Evolutionary conservation across 2,888 invertebrate species (phyloP).

Genomic region (Tetranychus truncatus): DNA sequence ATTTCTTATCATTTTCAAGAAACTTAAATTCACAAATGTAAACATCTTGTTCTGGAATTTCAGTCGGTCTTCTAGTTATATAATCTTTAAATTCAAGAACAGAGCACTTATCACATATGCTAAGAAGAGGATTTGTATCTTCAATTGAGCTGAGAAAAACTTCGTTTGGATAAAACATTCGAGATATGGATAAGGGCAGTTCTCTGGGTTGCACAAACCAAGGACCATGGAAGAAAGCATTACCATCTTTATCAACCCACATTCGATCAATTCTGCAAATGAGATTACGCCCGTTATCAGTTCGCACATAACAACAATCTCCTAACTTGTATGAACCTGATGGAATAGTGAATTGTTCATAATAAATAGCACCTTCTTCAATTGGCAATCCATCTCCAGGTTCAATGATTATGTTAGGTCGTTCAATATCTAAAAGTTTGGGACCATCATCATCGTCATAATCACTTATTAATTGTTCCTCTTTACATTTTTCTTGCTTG

Average conservation of each 20-base stretch:
- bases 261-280: conserved; percentile 82
- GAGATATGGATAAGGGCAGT: conserved; percentile 50
- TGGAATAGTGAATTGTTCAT: conserved; percentile 74
- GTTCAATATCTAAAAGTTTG: conserved; percentile 17
- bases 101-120: conserved; percentile 73
- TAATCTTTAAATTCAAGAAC: conserved; percentile 79
- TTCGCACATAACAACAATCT: conserved; percentile 70
- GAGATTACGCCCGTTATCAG: conserved; percentile 64
- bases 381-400: conserved; percentile 52
- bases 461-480: background rate
- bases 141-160: conserved; percentile 74
- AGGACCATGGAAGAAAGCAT: conserved; percentile 79
- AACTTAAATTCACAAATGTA: conserved; percentile 80
- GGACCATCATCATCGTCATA: conserved; percentile 6
- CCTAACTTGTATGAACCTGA: conserved; percentile 35
- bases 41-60: conserved; percentile 74
- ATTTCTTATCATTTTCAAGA: conserved; percentile 57
- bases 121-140: conserved; percentile 71
- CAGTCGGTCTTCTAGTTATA: conserved; percentile 72
- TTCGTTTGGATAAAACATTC: conserved; percentile 81
- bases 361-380: conserved; percentile 48
- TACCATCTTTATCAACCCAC: conserved; percentile 79
- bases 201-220: conserved; percentile 48
- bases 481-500: conserved; percentile 42
- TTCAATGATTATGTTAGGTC: conserved; percentile 15